phyloP scores from a whole-genome alignment of 2,113 vertebrate genomes.

The Acrocephalus kingi region DNA sequence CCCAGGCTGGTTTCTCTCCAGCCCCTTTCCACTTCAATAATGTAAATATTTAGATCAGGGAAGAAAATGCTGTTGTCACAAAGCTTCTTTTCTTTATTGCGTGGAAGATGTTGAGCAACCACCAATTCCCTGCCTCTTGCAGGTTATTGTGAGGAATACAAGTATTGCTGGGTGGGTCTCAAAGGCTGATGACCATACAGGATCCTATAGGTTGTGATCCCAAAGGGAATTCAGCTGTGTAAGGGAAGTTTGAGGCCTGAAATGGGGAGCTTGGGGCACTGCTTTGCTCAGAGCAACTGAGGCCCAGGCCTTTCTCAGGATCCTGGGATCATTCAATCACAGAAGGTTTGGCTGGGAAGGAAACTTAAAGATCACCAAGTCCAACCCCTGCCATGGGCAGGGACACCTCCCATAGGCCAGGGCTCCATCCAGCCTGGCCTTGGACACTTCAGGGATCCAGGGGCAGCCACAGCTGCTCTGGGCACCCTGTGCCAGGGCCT shows the following conservation, averaged over 20 bases:
- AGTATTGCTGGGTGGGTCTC: fast-evolving
- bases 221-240: neutral
- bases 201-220: neutral
- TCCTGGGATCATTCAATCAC: neutral
- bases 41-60: neutral
- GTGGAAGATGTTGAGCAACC: neutral
- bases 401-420: neutral
- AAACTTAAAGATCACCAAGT: neutral
- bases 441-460: neutral
- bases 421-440: neutral
- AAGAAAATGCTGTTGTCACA: neutral
- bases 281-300: neutral
- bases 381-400: neutral
- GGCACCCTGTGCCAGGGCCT: neutral
- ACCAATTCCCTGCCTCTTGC: neutral
- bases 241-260: neutral
- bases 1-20: neutral
- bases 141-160: neutral
- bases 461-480: neutral
- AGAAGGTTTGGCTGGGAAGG: neutral
- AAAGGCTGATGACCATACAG: too few relatives aligned
- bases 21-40: neutral
- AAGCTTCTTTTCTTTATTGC: neutral
- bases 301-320: neutral
- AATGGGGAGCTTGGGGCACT: neutral